Evolutionary conservation across 2,797 vertebrate species (phyloP), one percentile per base, ranked within the genome.

Genomic region (Anisognathus igniventris): DNA sequence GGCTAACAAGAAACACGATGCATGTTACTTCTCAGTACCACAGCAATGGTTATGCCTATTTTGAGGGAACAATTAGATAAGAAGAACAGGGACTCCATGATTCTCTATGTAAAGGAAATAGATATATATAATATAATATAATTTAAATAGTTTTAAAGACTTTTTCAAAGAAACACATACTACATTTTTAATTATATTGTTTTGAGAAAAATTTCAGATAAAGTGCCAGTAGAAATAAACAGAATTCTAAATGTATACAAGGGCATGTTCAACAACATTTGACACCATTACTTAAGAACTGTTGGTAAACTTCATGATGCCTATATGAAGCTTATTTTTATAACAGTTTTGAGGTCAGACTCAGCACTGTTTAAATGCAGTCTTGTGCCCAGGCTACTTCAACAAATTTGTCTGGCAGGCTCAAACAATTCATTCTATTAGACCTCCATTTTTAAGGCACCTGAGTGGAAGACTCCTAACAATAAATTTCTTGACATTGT

Each of bases 141-240:
- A 50, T 27, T 27, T 27, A 27, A 50, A 22, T 33, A 56, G 14
- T n/a, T 56, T 23, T 37, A 35, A 78, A 64, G 6, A 1, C 1
- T 78, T 71, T 70, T 70, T 37, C 0, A 1, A 25, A 45, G 28
- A 77, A 61, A 0, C 1, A 22, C 1, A 19, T 19, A 5, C 2
- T 54, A 14, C 3, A n/a, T 50, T 53, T 53, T 14, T 16, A 48
- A 39, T 25, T 60, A 22, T 25, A 53, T 24, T 68, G 2, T 73
- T 9, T 27, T 16, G 19, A 3, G 42, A 48, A 85, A 72, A 3
- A 20, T 0, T 56, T 67, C 28, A 39, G 20, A n/a, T 40, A 48
- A 33, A 78, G 7, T 21, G 30, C 3, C 0, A 0, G 9, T 11
- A 65, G 72, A 86, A 79, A 57, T 23, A 61, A 83, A 39, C 4